These are phyloP conservation scores for Ornithoptera alexandrae DNA, from an alignment of 2,888 invertebrate genomes.

Conservation along the genomic window DNA sequence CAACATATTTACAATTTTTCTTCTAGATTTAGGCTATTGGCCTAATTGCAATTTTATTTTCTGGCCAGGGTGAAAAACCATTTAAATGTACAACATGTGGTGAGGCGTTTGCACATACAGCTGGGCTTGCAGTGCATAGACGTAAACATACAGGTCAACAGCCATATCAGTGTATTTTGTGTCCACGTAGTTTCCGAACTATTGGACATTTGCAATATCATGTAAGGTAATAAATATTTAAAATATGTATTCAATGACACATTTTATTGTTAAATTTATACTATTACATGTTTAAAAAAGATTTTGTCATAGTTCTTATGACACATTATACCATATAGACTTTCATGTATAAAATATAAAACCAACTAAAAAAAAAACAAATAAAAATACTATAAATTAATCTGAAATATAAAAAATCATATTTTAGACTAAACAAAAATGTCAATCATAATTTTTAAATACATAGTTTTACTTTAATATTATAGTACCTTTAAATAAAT, in stretches of 20 bases:
- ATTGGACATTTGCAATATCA: conserved; percentile 71
- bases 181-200: conserved; percentile 68
- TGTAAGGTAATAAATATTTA: conserved; percentile 6
- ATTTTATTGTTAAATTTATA: not conserved
- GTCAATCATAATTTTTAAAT: too few relatives aligned
- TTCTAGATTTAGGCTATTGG: not conserved
- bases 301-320: not conserved
- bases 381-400: too few relatives aligned
- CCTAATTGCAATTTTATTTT: not conserved
- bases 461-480: too few relatives aligned
- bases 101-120: conserved; percentile 66
- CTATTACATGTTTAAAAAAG: not conserved
- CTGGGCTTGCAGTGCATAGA: conserved; percentile 64
- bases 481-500: too few relatives aligned
- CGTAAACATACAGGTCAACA: conserved; percentile 69
- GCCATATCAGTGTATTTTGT: conserved; percentile 69
- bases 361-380: too few relatives aligned
- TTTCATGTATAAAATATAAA: too few relatives aligned
- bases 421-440: too few relatives aligned
- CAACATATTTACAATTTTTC: not conserved
- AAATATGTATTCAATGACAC: not conserved
- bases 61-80: conserved; percentile 70
- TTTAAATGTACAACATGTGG: conserved; percentile 64
- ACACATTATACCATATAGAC: too few relatives aligned
- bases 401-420: too few relatives aligned